phyloP scores from a whole-genome alignment of 1,140 invertebrate genomes.

The Drosophila dunni region DNA sequence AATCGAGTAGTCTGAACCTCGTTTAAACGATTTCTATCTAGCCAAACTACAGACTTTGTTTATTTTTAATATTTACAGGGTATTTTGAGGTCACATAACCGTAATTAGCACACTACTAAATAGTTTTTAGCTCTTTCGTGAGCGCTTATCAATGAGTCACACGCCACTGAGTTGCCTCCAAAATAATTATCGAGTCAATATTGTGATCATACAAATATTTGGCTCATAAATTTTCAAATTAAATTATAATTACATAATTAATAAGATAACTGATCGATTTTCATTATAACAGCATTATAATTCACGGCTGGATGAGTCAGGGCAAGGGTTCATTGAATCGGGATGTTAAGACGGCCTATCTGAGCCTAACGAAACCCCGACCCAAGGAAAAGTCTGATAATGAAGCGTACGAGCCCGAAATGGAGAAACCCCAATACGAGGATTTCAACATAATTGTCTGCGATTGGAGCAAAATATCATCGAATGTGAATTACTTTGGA shows the following conservation, averaged over 20 bases:
- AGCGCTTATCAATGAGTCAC: constrained; percentile 69
- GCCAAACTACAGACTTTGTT: too few relatives aligned
- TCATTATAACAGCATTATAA: constrained; percentile 72
- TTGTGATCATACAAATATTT: constrained; percentile 3
- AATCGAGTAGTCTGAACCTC: too few relatives aligned
- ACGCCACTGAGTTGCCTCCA: constrained; percentile 12
- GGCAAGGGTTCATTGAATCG: constrained; percentile 77
- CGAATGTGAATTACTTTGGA: constrained; percentile 75
- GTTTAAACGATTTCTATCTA: too few relatives aligned
- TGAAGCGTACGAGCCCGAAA: constrained; percentile 15
- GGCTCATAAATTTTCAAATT: neutral
- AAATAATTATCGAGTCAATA: neutral
- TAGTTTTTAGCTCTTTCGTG: constrained; percentile 39
- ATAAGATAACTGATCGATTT: constrained; percentile 7
- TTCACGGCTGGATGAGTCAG: constrained; percentile 84
- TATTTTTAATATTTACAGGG: constrained; percentile 8
- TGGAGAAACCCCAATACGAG: constrained; percentile 44
- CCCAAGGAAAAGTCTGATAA: constrained; percentile 6
- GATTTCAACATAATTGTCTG: constrained; percentile 87
- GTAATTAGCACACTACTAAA: neutral
- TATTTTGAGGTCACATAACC: constrained; percentile 4
- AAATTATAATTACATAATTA: neutral
- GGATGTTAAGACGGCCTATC: constrained; percentile 74
- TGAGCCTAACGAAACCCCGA: constrained; percentile 61
- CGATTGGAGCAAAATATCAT: constrained; percentile 86